These are phyloP conservation scores for Sphaeridia pumilis DNA, from an alignment of 2,888 invertebrate genomes.

Conservation along the genomic window DNA sequence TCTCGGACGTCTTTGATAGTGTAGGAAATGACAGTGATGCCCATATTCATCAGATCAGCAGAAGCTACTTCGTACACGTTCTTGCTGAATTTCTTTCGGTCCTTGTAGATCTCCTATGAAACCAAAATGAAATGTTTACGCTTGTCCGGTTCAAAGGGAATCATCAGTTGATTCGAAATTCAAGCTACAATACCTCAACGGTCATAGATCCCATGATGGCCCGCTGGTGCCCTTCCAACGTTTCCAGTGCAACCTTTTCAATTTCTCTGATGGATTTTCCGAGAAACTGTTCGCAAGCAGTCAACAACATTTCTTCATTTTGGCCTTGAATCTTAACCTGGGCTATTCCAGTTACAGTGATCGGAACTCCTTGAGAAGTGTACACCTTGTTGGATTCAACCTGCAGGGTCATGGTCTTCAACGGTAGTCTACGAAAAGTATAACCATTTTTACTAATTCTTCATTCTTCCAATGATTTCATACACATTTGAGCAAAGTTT, in stretches of 20 bases:
- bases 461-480: not conserved
- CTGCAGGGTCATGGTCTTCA: constrained; percentile 94
- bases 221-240: constrained; percentile 83
- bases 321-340: constrained; percentile 87
- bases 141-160: not conserved
- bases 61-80: constrained; percentile 90
- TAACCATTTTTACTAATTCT: not conserved
- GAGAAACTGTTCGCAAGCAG: constrained; percentile 87
- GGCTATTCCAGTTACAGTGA: constrained; percentile 93
- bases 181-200: constrained; percentile 56
- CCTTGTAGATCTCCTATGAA: constrained; percentile 75
- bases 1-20: constrained; percentile 88
- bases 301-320: constrained; percentile 76
- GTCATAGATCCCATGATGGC: constrained; percentile 97
- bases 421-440: constrained; percentile 59
- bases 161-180: not conserved
- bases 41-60: constrained; percentile 90
- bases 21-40: constrained; percentile 88
- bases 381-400: constrained; percentile 89
- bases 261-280: constrained; percentile 51
- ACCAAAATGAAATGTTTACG: not conserved
- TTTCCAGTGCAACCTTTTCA: constrained; percentile 76
- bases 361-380: constrained; percentile 80
- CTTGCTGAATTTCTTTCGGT: constrained; percentile 89
- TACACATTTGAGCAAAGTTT: not conserved